Conservation (phyloP, 53 echinoderm and acorn worm genomes). For the Echinometra lucunter region DNA sequence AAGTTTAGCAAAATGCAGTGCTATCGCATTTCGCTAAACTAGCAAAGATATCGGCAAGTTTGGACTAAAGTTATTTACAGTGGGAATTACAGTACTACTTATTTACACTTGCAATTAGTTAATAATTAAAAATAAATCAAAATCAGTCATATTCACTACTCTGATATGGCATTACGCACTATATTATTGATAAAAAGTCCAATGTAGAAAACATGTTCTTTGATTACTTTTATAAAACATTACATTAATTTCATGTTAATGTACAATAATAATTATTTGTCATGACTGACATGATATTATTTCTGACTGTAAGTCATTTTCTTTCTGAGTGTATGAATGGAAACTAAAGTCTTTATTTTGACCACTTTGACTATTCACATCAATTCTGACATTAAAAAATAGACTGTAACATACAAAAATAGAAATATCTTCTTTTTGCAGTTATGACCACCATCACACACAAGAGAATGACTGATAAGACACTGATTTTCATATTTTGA, state of each 20-base stretch:
- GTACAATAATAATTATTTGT: neutral
- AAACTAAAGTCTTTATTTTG: neutral
- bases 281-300: neutral
- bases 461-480: neutral
- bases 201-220: neutral
- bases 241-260: neutral
- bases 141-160: neutral
- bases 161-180: neutral
- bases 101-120: neutral
- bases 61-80: neutral
- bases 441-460: neutral
- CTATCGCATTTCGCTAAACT: neutral
- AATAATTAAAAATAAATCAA: neutral
- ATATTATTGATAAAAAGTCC: neutral
- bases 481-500: constrained; percentile 22
- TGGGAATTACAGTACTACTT: neutral
- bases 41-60: neutral
- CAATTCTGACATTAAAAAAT: neutral
- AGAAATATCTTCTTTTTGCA: neutral
- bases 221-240: neutral
- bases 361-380: neutral
- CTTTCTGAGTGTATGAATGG: neutral
- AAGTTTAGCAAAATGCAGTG: neutral
- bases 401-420: neutral
- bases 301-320: neutral